Evolutionary conservation across 37 sponge, comb jelly and placozoan species (phyloP), one percentile per base, ranked within the genome.

Genomic region (Petrosia ficiformis): DNA sequence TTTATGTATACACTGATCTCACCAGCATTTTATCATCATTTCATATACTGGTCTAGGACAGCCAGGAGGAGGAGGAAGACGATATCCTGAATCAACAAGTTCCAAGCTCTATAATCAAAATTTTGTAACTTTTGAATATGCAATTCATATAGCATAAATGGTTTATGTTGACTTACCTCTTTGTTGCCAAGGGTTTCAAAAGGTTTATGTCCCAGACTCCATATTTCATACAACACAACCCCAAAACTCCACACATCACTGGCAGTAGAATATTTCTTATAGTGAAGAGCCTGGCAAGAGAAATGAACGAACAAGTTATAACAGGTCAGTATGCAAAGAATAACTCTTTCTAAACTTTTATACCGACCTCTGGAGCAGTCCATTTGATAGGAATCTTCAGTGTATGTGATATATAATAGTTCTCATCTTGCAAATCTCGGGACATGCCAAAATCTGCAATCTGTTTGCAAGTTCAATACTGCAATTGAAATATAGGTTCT

Each of bases 371-470:
- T 42, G 86, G 86, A 59, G 86, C 80, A n/a, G 80, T 86, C 86
- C 86, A 86, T 52, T 86, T 86, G 37, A 86, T 67, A 22, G 86
- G 86, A 16, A 86, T 67, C 19, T 59, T 65, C 34, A 75, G 75
- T 57, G 67, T 75, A 37, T 57, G 24, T 25, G 84, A 70, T 0
- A 72, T 54, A 71, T 86, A 86, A 54, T 86, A 86, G 24, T 36
- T 52, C 28, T 67, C 70, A 19, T 86, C 76, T 11, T 30, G 0
- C 21, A 84, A 42, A 41, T 80, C 58, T 60, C 86, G 56, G 29
- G 80, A 66, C 86, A 86, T 86, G 41, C 86, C 86, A 79, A 86
- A 86, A 40, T 86, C 86, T 58, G 80, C 76, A 74, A 86, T 73
- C 80, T 86, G 39, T n/a, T n/a, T n/a, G n/a, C 6, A 61, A 61